A percentile compares a stretch with the other conserved stretches of the same genome.
phyloP scores from a whole-genome alignment of 1,140 invertebrate genomes.

The Phocides pigmalion region DNA sequence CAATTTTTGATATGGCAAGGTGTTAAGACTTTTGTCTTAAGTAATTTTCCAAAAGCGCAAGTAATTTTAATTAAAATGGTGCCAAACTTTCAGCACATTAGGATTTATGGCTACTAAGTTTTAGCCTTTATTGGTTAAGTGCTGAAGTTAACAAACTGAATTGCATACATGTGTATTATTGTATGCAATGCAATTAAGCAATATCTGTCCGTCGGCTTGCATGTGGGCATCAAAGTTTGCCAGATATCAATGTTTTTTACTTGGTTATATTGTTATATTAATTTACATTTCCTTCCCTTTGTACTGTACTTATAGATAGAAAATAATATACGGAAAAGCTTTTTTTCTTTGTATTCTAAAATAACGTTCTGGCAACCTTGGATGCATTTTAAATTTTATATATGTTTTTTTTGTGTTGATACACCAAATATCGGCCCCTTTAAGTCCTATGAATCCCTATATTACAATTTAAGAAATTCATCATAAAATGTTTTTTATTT shows the following conservation, averaged over 20 bases:
- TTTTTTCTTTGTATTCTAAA: too few relatives aligned
- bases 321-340: too few relatives aligned
- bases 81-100: slow-evolving; percentile 26
- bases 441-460: neutral
- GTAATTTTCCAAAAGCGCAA: slow-evolving; percentile 17
- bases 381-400: neutral
- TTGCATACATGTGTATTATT: slow-evolving; percentile 14
- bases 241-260: neutral
- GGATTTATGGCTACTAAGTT: slow-evolving; percentile 15
- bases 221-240: neutral
- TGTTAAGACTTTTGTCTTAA: slow-evolving; percentile 30
- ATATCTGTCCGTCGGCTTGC: slow-evolving; percentile 9
- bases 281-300: neutral
- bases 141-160: slow-evolving; percentile 12
- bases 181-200: slow-evolving; percentile 6
- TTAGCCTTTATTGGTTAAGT: slow-evolving; percentile 1
- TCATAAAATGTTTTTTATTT: too few relatives aligned
- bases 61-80: slow-evolving; percentile 26
- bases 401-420: neutral
- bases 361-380: neutral
- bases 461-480: too few relatives aligned
- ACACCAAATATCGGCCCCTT: neutral
- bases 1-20: slow-evolving; percentile 30
- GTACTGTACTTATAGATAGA: too few relatives aligned
- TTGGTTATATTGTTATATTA: too few relatives aligned